Conservation (phyloP, 2,797 vertebrate genomes). For the Arnoldichthys spilopterus region DNA sequence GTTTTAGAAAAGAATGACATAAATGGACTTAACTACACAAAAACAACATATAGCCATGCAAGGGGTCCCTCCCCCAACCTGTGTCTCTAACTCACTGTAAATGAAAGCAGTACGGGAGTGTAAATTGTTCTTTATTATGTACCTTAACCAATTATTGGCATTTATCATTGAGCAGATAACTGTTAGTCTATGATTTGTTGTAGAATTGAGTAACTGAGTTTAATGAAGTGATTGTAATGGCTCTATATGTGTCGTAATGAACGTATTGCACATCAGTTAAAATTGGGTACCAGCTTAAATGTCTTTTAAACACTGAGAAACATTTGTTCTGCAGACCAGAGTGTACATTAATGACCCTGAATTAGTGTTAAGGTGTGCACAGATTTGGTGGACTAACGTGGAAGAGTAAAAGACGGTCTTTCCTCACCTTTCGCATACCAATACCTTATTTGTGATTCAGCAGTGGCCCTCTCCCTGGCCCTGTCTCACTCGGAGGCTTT, state of each 20-base stretch:
- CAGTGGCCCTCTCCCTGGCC: conserved; percentile 68
- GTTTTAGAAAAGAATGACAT: not conserved
- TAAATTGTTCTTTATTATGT: not conserved
- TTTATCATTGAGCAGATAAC: not conserved
- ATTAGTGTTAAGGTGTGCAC: conserved; percentile 59
- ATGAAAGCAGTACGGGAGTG: not conserved
- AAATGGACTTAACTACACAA: not conserved
- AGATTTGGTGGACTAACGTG: conserved; percentile 53
- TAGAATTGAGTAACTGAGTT: too few species aligned
- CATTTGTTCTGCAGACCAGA: conserved; percentile 41
- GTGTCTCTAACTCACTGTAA: not conserved
- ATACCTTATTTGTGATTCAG: conserved; percentile 75
- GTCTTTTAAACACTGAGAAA: not conserved
- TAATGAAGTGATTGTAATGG: not conserved
- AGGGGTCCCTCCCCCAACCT: not conserved
- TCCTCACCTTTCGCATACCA: conserved; percentile 62
- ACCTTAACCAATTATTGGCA: not conserved
- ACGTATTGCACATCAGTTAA: not conserved
- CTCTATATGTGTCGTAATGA: not conserved
- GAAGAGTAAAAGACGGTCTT: conserved; percentile 56
- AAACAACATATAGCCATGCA: not conserved
- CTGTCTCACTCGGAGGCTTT: conserved; percentile 74
- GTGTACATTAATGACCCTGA: conserved; percentile 45
- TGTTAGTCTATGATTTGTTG: not conserved
- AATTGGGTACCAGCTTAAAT: not conserved